Evolutionary conservation across 1,140 invertebrate species (phyloP).

Genomic region (Ceratoteleas bidentatus): DNA sequence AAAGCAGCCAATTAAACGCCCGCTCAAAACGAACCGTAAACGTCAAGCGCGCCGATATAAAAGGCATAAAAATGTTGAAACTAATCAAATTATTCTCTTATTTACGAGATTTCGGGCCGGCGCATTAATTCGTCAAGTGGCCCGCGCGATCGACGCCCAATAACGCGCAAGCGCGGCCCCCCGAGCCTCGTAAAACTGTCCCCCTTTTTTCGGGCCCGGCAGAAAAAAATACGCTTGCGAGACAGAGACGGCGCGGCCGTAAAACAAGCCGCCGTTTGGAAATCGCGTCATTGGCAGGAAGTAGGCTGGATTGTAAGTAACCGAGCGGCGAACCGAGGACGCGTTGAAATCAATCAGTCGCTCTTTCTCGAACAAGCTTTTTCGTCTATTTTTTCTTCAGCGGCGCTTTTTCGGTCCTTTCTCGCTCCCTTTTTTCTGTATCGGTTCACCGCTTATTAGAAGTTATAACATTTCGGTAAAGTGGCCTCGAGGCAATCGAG

Average conservation of each 20-base stretch:
- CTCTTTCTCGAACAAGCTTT: constrained; percentile 65
- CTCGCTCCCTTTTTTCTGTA: constrained; percentile 53
- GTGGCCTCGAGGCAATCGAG: constrained; percentile 52
- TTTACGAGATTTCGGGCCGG: constrained; percentile 4
- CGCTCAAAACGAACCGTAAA: constrained; percentile 16
- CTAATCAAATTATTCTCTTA: constrained; percentile 35
- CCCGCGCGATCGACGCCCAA: constrained; percentile 10
- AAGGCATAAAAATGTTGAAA: constrained; percentile 4
- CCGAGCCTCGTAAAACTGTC: constrained; percentile 54
- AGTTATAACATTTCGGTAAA: constrained; percentile 70
- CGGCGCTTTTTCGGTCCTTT: constrained; percentile 4
- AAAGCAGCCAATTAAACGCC: constrained; percentile 8
- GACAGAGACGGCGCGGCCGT: constrained; percentile 65
- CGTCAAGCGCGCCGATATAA: constrained; percentile 1
- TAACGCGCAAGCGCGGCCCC: constrained; percentile 42
- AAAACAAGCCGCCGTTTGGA: constrained; percentile 70
- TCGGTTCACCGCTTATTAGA: constrained; percentile 70
- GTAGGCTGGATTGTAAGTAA: constrained; percentile 71
- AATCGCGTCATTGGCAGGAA: constrained; percentile 68
- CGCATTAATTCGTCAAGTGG: constrained; percentile 21
- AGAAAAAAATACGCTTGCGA: constrained; percentile 36
- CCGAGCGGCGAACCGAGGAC: constrained; percentile 64
- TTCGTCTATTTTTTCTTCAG: constrained; percentile 13
- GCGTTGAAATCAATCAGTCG: constrained; percentile 73
- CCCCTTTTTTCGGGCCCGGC: constrained; percentile 8